These are phyloP conservation scores for Mylabris sibirica DNA, from an alignment of 2,888 invertebrate genomes.

Conservation along the genomic window DNA sequence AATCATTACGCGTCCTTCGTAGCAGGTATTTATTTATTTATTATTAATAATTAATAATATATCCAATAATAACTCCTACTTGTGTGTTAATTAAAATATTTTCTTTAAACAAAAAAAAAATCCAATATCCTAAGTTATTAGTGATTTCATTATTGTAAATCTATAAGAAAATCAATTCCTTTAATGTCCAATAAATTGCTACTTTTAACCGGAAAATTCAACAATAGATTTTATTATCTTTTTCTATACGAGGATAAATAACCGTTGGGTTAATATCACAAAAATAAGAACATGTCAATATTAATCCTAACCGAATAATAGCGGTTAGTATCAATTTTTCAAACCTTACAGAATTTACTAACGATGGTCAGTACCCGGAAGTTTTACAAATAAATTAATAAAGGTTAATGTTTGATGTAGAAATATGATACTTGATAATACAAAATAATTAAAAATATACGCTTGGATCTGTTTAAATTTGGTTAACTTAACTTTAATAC, in stretches of 20 bases:
- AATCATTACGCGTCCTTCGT: conserved; percentile 86
- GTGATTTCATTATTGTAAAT: neutral
- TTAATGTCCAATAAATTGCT: conserved; percentile 7
- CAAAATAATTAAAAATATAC: too few species aligned
- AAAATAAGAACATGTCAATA: neutral
- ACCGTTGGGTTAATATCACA: neutral
- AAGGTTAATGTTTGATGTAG: too few species aligned
- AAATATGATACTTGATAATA: too few species aligned
- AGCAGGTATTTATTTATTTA: conserved; percentile 71
- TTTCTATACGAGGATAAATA: neutral
- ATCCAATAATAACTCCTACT: conserved; percentile 21
- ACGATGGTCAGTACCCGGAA: too few species aligned
- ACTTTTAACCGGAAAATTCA: conserved; percentile 4
- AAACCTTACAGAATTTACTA: too few species aligned
- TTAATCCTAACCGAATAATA: too few species aligned
- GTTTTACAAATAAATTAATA: too few species aligned
- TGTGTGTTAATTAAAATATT: conserved; percentile 18
- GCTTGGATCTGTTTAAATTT: too few species aligned
- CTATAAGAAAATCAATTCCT: conserved; percentile 11
- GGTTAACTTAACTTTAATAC: too few species aligned
- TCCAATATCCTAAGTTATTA: neutral
- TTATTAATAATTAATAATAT: conserved; percentile 35
- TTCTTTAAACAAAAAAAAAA: neutral
- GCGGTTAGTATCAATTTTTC: too few species aligned
- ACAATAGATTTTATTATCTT: neutral